These are phyloP conservation scores for Platycercus adscitus DNA, from an alignment of 2,113 vertebrate species.

Conservation along the genomic window DNA sequence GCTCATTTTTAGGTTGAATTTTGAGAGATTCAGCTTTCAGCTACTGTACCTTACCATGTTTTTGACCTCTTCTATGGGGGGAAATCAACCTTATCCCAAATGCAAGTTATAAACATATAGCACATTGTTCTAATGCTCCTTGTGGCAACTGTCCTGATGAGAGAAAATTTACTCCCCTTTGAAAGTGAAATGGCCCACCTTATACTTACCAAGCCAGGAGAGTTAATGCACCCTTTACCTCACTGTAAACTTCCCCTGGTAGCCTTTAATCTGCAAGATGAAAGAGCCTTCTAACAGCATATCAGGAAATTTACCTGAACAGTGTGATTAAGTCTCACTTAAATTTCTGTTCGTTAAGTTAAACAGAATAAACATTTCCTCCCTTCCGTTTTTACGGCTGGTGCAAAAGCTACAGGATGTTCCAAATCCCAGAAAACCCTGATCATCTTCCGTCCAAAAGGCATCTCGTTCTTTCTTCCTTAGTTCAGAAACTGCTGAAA, in stretches of 20 bases:
- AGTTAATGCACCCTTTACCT: not conserved
- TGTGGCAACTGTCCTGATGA: not conserved
- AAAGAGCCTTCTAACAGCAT: conserved; percentile 5
- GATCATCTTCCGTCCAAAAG: not conserved
- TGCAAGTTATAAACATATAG: not conserved
- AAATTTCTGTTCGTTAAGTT: conserved; percentile 18
- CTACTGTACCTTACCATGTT: not conserved
- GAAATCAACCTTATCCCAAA: not conserved
- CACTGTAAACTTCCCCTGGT: not conserved
- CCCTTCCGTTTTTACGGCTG: not conserved
- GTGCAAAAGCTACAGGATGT: not conserved
- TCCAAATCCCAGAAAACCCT: conserved; percentile 24
- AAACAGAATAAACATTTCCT: conserved; percentile 32
- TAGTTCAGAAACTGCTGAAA: conserved; percentile 1
- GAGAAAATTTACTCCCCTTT: not conserved
- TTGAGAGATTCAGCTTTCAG: not conserved
- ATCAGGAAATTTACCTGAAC: conserved; percentile 29
- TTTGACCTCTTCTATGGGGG: not conserved
- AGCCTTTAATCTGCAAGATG: conserved; percentile 61
- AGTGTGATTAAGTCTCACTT: conserved; percentile 40
- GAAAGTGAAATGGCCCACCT: conserved; percentile 14
- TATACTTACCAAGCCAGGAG: not conserved
- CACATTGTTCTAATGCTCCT: not conserved
- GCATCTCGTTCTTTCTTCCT: not conserved
- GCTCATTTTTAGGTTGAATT: conserved; percentile 14